Evolutionary conservation across 2,797 vertebrate genomes (phyloP).

Genomic region (Hapalemur alaotrensis): DNA sequence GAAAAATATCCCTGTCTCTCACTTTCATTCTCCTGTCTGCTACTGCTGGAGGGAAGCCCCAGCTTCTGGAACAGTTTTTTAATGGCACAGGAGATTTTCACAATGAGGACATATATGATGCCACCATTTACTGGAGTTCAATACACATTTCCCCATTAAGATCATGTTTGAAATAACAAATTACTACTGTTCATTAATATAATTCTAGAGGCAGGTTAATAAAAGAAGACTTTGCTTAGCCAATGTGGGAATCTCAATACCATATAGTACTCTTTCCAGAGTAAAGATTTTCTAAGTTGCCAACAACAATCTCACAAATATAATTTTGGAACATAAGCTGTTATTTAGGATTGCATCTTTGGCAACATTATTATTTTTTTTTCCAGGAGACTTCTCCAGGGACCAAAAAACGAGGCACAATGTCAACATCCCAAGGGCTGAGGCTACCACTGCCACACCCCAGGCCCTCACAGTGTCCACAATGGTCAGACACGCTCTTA

Average conservation of each 20-base stretch:
- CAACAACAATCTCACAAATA: neutral
- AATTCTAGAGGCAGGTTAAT: neutral
- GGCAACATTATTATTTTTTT: neutral
- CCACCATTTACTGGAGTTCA: neutral
- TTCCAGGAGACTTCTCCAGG: neutral
- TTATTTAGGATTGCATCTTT: neutral
- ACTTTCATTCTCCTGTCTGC: neutral
- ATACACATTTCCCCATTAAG: neutral
- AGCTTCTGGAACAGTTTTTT: neutral
- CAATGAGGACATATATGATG: neutral
- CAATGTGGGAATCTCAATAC: neutral
- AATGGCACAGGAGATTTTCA: neutral
- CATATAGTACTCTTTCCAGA: neutral
- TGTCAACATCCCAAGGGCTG: neutral
- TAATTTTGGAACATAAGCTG: neutral
- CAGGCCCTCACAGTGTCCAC: neutral
- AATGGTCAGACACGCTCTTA: no score
- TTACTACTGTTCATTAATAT: neutral
- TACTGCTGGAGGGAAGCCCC: neutral
- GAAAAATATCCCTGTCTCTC: neutral
- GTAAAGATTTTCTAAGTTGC: neutral
- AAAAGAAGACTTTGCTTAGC: neutral
- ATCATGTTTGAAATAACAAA: neutral
- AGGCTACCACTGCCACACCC: rapidly evolving
- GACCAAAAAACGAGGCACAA: neutral